phyloP scores from a whole-genome alignment of 2,797 vertebrate species.

The Sitta carolinensis region DNA sequence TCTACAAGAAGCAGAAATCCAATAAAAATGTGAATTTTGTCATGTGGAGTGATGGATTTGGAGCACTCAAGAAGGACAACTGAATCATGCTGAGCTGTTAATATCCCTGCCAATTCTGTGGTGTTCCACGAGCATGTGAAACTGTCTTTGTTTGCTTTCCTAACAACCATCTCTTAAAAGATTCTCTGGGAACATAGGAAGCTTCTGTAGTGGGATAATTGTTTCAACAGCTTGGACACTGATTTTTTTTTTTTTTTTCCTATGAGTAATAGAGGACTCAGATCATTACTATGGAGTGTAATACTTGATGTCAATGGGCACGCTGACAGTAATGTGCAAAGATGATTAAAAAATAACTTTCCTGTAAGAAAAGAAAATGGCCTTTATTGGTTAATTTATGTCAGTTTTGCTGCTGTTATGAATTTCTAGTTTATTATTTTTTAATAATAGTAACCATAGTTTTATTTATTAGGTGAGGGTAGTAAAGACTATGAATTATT shows the following conservation, averaged over 20 bases:
- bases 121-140: constrained; percentile 41
- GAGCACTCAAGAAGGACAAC: constrained; percentile 60
- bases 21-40: constrained; percentile 58
- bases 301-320: background rate
- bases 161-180: constrained; percentile 60
- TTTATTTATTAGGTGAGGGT: background rate
- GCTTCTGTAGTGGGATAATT: constrained; percentile 54
- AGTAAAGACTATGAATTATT: background rate
- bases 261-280: constrained; percentile 8
- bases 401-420: background rate
- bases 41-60: constrained; percentile 56
- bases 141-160: constrained; percentile 69
- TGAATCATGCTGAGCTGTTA: constrained; percentile 65
- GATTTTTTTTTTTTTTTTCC: constrained; percentile 19
- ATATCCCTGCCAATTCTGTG: constrained; percentile 52
- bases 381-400: background rate
- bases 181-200: constrained; percentile 54
- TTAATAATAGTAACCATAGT: background rate
- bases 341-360: constrained; percentile 20
- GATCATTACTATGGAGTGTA: constrained; percentile 21
- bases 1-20: constrained; percentile 19
- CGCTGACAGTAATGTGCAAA: background rate
- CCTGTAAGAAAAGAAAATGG: background rate
- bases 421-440: constrained; percentile 7
- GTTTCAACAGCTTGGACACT: constrained; percentile 57